Evolutionary conservation across 2,888 invertebrate species (phyloP), one percentile per base, ranked within the genome.

Genomic region (Oithona nana): DNA sequence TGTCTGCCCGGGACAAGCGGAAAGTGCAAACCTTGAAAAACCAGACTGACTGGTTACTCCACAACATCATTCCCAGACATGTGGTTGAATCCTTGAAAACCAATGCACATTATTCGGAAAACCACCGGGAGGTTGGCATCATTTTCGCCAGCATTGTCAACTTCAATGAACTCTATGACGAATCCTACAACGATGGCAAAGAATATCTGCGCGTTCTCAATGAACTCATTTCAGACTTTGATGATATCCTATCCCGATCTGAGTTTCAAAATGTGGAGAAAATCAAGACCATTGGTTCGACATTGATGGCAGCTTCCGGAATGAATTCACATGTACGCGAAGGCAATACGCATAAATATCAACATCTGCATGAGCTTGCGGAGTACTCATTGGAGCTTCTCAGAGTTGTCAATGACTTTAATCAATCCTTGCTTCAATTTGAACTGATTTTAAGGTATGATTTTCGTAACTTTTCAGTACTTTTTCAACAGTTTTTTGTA

Each of bases 121-220:
- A 93, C 72, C 90, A 94, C 73, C 85, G 84, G 71, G 82, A 87
- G 68, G 88, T 88, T 0, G 94, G 85, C 0, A 90, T 97, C 20
- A 86, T 97, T 69, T 97, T 97, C 71, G 95, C 94, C 6, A 89
- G 88, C 69, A 90, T 97, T 68, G 86, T 92, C 0, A 97, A 97
- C 73, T 97, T 95, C 73, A 90, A 90, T 70, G 94, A 95, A 74
- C 86, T 97, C 80, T 97, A 97, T 72, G 95, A 97, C 71, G 95
- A 97, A 72, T 88, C 89, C 57, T 97, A 89, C 74, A 79, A 89
- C 68, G 92, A 90, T 20, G 95, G 95, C 3, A 86, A 88, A 70
- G 95, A 97, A 74, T 95, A 88, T 73, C 75, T 97, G 66, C 78
- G 95, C 20, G 93, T 97, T 11, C 78, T 97, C 58, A 97, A 97